Percentiles rank a stretch among this genome's conserved stretches.
phyloP scores from a whole-genome alignment of 2,113 vertebrate genomes.

The Hypanus sabinus region DNA sequence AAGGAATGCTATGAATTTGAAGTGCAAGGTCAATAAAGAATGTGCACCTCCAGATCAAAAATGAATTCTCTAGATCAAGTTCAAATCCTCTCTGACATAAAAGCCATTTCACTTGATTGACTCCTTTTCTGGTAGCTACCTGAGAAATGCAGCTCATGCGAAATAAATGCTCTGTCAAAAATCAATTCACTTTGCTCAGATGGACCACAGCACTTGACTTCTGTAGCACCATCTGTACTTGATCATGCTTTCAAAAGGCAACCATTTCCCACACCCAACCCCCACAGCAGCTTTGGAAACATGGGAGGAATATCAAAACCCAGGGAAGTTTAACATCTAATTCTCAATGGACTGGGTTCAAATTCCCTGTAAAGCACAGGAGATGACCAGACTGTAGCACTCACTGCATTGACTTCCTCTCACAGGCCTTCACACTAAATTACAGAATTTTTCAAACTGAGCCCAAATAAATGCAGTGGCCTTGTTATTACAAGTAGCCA shows the following conservation, averaged over 20 bases:
- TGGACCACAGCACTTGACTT: slow-evolving; percentile 12
- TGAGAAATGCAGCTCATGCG: not conserved
- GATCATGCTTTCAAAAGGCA: not conserved
- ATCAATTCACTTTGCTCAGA: not conserved
- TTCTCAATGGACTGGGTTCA: not conserved
- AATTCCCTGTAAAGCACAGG: not conserved
- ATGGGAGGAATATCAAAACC: not conserved
- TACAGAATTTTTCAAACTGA: not conserved
- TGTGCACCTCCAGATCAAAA: not conserved
- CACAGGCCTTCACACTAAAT: not conserved
- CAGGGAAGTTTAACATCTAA: not conserved
- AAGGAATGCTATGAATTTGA: not conserved
- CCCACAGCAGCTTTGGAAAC: not conserved
- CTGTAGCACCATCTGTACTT: not conserved
- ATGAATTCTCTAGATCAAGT: not conserved
- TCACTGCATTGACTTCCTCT: not conserved
- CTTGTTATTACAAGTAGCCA: not conserved
- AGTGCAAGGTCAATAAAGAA: not conserved
- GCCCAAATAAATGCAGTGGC: not conserved
- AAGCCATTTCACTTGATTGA: not conserved
- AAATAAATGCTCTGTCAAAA: slow-evolving; percentile 11
- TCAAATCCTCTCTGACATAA: not conserved
- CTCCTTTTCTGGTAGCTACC: not conserved
- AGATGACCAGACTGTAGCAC: not conserved
- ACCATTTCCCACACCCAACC: not conserved